phyloP scores from a whole-genome alignment of 2,113 vertebrate genomes.

The Pseudorectes ferrugineus region DNA sequence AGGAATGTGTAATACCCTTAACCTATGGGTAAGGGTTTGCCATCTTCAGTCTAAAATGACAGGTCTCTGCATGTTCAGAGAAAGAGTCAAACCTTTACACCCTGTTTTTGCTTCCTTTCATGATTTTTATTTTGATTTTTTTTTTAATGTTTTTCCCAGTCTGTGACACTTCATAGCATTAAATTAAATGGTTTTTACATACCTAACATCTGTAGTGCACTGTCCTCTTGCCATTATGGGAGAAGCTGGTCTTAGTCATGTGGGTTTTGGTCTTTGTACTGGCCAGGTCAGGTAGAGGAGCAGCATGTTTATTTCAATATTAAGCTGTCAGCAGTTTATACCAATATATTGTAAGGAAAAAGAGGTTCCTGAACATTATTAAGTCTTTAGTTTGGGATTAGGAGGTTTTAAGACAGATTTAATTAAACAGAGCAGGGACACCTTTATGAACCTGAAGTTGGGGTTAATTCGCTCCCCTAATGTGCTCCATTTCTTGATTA shows the following conservation, averaged over 20 bases:
- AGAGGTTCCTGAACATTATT: slow-evolving; percentile 52
- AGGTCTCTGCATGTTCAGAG: neutral
- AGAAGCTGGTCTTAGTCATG: neutral
- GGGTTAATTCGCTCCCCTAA: slow-evolving; percentile 9
- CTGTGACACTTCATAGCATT: neutral
- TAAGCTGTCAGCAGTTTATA: slow-evolving; percentile 61
- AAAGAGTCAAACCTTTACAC: neutral
- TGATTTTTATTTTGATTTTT: neutral
- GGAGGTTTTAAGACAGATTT: slow-evolving; percentile 71
- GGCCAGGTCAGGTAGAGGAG: neutral
- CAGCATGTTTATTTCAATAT: slow-evolving; percentile 41
- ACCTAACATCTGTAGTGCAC: neutral
- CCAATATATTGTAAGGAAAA: slow-evolving; percentile 44
- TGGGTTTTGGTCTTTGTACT: neutral
- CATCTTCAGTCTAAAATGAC: neutral
- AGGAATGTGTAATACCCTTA: neutral
- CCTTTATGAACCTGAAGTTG: slow-evolving; percentile 53
- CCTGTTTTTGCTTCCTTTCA: neutral
- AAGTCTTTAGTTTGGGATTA: slow-evolving; percentile 68
- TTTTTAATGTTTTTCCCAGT: neutral
- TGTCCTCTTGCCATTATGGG: neutral
- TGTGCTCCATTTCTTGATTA: slow-evolving; percentile 19
- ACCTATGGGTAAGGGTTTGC: neutral
- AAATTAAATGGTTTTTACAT: neutral
- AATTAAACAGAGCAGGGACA: slow-evolving; percentile 67